These are phyloP conservation scores for Campoplex nolae DNA, from an alignment of 2,888 invertebrate genomes.

Conservation along the genomic window DNA sequence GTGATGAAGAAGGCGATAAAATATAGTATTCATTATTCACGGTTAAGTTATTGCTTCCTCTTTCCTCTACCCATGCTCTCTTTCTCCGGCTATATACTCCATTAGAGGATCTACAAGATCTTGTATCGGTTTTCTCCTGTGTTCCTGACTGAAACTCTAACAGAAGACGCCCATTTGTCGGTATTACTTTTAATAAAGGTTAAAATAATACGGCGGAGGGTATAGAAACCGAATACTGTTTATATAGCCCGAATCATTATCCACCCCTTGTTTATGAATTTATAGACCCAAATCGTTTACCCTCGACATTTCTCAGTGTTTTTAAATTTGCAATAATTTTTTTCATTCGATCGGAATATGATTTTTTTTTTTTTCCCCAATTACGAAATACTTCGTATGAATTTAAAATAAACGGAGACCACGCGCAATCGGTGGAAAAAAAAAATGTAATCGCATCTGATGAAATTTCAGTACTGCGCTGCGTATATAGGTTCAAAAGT, in stretches of 20 bases:
- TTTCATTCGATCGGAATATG: background rate
- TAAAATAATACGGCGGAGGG: constrained; percentile 15
- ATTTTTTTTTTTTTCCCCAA: background rate
- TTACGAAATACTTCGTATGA: background rate
- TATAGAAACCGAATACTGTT: background rate
- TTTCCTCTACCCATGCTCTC: background rate
- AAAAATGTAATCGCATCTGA: background rate
- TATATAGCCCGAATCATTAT: background rate
- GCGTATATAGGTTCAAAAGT: background rate
- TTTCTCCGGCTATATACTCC: background rate
- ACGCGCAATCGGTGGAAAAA: background rate
- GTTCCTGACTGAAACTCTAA: background rate
- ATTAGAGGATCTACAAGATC: constrained; percentile 1
- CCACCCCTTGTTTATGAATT: background rate
- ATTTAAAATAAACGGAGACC: background rate
- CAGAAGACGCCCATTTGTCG: background rate
- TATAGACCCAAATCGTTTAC: background rate
- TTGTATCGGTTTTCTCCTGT: background rate
- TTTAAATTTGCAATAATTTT: background rate
- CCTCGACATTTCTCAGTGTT: background rate
- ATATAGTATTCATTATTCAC: constrained; percentile 56
- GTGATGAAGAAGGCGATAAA: constrained; percentile 27
- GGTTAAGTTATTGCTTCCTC: constrained; percentile 52
- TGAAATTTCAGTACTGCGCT: background rate
- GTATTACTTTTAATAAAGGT: constrained; percentile 14